phyloP scores from a whole-genome alignment of 2,113 vertebrate genomes.

The Nettapus auritus region DNA sequence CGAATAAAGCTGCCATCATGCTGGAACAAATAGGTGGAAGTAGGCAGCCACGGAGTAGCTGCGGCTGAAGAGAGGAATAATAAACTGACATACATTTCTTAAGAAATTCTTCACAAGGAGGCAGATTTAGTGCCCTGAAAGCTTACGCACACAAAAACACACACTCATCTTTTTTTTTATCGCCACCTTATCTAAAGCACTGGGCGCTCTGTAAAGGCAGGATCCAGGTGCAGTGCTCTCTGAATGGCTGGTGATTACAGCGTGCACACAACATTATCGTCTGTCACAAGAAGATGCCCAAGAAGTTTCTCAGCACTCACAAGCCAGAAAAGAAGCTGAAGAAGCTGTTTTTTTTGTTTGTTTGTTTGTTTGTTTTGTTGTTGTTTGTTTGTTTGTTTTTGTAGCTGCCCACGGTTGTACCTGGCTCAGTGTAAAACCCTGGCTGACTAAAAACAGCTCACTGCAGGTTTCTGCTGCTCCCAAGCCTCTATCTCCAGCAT shows the following conservation, averaged over 20 bases:
- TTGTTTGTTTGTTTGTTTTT: background rate
- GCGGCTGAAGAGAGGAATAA: background rate
- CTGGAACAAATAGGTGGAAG: slow-evolving; percentile 65
- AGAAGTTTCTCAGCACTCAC: background rate
- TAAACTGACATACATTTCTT: slow-evolving; percentile 15
- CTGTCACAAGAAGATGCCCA: background rate
- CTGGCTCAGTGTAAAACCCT: background rate
- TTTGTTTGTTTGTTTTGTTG: too few relatives aligned
- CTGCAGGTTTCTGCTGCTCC: background rate
- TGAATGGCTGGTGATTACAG: slow-evolving; percentile 27
- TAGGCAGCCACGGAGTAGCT: slow-evolving; percentile 1
- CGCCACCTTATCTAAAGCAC: background rate
- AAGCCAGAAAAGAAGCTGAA: background rate
- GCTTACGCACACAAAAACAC: slow-evolving; percentile 18
- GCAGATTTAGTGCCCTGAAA: slow-evolving; percentile 47
- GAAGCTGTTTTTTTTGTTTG: too few relatives aligned
- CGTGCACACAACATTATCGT: background rate
- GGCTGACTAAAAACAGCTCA: background rate
- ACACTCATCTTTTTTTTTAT: slow-evolving; percentile 58
- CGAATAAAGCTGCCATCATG: slow-evolving; percentile 63
- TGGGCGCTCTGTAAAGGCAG: background rate
- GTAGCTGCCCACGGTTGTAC: background rate
- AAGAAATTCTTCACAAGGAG: slow-evolving; percentile 24
- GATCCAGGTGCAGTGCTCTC: background rate
- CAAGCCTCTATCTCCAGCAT: background rate